A percentile compares a stretch with the other conserved stretches of the same genome.
These are phyloP conservation scores for Pantala flavescens DNA, from an alignment of 1,140 invertebrate species.

Conservation along the genomic window DNA sequence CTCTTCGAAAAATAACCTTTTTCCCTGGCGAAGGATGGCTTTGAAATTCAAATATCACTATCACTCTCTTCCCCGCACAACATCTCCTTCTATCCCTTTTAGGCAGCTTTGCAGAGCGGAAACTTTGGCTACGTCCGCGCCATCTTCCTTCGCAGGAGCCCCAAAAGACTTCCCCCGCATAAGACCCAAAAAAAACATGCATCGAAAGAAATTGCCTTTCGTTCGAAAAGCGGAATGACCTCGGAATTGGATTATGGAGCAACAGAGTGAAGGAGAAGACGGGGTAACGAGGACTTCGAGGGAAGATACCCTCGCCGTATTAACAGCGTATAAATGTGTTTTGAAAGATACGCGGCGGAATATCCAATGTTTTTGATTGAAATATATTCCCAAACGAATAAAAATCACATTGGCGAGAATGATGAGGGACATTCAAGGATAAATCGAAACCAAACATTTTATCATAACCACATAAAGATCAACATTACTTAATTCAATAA, in stretches of 20 bases:
- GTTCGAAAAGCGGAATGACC: constrained; percentile 8
- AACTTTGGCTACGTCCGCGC: not conserved
- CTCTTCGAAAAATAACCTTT: not conserved
- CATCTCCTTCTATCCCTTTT: not conserved
- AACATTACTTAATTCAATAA: too few species aligned
- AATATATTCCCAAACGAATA: too few species aligned
- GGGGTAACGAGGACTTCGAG: not conserved
- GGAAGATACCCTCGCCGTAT: too few species aligned
- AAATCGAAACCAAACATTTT: too few species aligned
- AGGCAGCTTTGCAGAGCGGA: not conserved
- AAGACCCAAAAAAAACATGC: constrained; percentile 1
- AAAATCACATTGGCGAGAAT: too few species aligned
- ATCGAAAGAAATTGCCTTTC: not conserved
- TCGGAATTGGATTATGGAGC: constrained; percentile 8
- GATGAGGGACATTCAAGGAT: too few species aligned
- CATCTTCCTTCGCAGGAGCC: not conserved
- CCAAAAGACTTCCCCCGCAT: not conserved
- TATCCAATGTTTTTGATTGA: too few species aligned
- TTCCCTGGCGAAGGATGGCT: not conserved
- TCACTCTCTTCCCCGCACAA: not conserved
- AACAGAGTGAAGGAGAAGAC: not conserved
- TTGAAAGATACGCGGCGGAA: too few species aligned
- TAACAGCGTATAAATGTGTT: too few species aligned
- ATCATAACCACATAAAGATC: too few species aligned
- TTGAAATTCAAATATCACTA: constrained; percentile 10